A percentile compares a stretch with the other conserved stretches of the same genome.
phyloP scores from a whole-genome alignment of 2,888 invertebrate species.

The Tenthredo livida region DNA sequence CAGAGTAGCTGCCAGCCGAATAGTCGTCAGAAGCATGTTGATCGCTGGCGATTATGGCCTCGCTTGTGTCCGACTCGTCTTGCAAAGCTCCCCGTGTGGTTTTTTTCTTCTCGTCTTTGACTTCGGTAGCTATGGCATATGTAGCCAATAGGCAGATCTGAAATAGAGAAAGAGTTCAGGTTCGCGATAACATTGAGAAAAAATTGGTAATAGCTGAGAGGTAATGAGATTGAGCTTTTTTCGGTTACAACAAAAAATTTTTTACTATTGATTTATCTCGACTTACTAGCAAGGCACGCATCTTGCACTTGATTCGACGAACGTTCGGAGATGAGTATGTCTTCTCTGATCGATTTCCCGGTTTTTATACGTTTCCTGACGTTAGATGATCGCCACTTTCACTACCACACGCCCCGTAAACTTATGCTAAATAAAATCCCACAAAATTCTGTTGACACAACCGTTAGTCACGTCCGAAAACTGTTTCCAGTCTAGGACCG shows the following conservation, averaged over 20 bases:
- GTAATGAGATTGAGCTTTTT: not conserved
- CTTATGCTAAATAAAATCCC: not conserved
- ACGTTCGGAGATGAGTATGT: constrained; percentile 61
- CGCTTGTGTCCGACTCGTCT: not conserved
- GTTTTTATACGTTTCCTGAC: constrained; percentile 64
- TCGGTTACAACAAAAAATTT: not conserved
- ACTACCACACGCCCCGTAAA: constrained; percentile 46
- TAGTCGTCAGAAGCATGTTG: not conserved
- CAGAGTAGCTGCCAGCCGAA: not conserved
- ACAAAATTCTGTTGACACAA: constrained; percentile 26
- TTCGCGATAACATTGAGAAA: not conserved
- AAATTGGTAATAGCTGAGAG: constrained; percentile 10
- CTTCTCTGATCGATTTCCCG: constrained; percentile 57
- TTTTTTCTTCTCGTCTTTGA: constrained; percentile 54
- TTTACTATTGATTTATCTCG: not conserved
- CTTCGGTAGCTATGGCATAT: constrained; percentile 56
- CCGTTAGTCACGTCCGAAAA: constrained; percentile 29
- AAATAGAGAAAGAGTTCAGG: constrained; percentile 11
- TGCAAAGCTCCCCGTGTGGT: constrained; percentile 59
- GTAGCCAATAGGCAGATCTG: constrained; percentile 62
- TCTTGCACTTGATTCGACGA: constrained; percentile 58
- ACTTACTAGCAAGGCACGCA: constrained; percentile 67
- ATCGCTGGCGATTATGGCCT: not conserved
- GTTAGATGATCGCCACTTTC: constrained; percentile 62
- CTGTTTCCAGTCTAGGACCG: not conserved